phyloP scores from a whole-genome alignment of 2,888 invertebrate species.

The Nyleta sp. region DNA sequence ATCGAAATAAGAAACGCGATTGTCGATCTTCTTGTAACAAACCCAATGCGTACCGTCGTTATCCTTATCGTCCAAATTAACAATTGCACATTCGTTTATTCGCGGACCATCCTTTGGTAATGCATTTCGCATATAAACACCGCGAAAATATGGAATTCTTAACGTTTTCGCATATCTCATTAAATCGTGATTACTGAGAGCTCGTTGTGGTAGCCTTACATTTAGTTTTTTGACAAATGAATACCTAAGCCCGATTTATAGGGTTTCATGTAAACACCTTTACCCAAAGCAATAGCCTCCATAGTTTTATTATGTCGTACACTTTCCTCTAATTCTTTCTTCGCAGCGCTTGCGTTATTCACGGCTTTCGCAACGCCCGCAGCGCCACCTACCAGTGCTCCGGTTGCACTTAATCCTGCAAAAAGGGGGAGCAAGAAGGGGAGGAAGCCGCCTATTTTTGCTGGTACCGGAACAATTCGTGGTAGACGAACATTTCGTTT shows the following conservation, averaged over 20 bases:
- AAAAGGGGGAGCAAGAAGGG: slow-evolving; percentile 68
- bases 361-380: slow-evolving; percentile 76
- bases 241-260: slow-evolving; percentile 27
- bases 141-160: slow-evolving; percentile 74
- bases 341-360: slow-evolving; percentile 73
- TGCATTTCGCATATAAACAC: slow-evolving; percentile 72
- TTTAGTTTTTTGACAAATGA: slow-evolving; percentile 40
- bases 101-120: slow-evolving; percentile 54
- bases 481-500: slow-evolving; percentile 23
- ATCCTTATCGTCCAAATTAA: slow-evolving; percentile 43
- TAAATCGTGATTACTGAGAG: slow-evolving; percentile 73
- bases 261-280: slow-evolving; percentile 23
- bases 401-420: slow-evolving; percentile 69
- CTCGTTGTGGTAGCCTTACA: slow-evolving; percentile 70
- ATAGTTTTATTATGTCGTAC: slow-evolving; percentile 2
- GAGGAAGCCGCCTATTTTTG: slow-evolving; percentile 64
- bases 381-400: slow-evolving; percentile 75
- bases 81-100: slow-evolving; percentile 29
- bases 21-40: not conserved
- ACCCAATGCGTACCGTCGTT: slow-evolving; percentile 60
- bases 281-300: slow-evolving; percentile 22
- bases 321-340: slow-evolving; percentile 72
- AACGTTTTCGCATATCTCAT: slow-evolving; percentile 67
- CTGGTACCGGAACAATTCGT: slow-evolving; percentile 21
- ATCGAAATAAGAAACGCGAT: slow-evolving; percentile 9